Conservation (phyloP, 2,113 vertebrate species). For the Gnathonemus longibarbis region DNA sequence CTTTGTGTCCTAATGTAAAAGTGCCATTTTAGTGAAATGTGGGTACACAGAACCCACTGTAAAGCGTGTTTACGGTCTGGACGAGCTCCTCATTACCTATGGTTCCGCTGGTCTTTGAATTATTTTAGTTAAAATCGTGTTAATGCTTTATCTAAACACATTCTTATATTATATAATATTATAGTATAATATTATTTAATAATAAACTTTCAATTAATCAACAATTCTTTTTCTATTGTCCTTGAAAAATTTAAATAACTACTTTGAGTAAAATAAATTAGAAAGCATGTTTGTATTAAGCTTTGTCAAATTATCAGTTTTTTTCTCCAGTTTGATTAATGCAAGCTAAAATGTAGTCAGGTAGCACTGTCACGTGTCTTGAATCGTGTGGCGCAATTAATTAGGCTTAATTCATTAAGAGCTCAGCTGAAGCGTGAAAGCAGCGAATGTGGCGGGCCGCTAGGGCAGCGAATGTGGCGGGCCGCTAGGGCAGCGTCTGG, state of each 20-base stretch:
- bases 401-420: background rate
- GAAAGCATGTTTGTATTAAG: background rate
- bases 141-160: background rate
- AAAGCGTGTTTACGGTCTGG: background rate
- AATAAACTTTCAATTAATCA: background rate
- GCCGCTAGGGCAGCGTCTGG: background rate
- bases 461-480: no score
- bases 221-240: background rate
- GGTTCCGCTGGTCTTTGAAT: background rate
- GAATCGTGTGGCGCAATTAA: background rate
- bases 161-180: no score
- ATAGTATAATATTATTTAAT: background rate
- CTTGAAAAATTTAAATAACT: background rate
- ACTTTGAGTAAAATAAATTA: background rate
- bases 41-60: background rate
- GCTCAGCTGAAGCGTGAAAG: background rate
- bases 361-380: background rate
- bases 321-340: background rate
- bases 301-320: background rate
- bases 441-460: background rate
- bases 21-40: background rate
- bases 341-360: background rate
- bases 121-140: background rate
- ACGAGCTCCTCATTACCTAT: background rate
- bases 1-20: background rate